Percentiles rank a stretch among this genome's conserved stretches.
Evolutionary conservation across 2,888 invertebrate species (phyloP).

Genomic region (Geotrupes spiniger): DNA sequence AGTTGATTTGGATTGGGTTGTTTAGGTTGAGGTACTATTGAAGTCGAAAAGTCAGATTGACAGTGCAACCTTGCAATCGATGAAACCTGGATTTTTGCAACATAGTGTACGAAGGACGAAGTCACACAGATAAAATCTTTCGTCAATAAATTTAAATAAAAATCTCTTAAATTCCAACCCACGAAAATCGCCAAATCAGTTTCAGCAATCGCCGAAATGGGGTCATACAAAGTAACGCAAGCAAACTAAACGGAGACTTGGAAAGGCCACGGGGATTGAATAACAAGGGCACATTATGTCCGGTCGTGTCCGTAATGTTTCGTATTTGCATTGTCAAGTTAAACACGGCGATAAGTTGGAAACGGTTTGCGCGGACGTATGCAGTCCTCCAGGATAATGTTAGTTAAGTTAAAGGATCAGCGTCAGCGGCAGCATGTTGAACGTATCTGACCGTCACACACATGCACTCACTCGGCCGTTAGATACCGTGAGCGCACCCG

Average conservation of each 20-base stretch:
- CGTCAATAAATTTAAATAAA: no score
- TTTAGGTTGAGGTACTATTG: no score
- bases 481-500: no score
- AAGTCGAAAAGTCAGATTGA: no score
- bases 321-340: constrained; percentile 20
- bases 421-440: constrained; percentile 39
- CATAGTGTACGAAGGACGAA: no score
- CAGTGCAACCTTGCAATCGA: no score
- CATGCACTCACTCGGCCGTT: constrained; percentile 14
- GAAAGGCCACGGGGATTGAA: constrained; percentile 3
- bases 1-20: no score
- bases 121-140: no score
- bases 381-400: constrained; percentile 31
- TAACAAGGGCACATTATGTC: constrained; percentile 17
- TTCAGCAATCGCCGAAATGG: not conserved
- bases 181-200: no score
- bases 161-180: no score
- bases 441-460: constrained; percentile 44
- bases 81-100: no score
- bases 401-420: constrained; percentile 40
- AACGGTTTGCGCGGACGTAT: constrained; percentile 21
- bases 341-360: constrained; percentile 15
- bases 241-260: not conserved
- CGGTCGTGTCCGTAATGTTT: constrained; percentile 12
- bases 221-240: not conserved